These are phyloP conservation scores for Vandiemenella viatica DNA, from an alignment of 2,888 invertebrate species.

Conservation along the genomic window DNA sequence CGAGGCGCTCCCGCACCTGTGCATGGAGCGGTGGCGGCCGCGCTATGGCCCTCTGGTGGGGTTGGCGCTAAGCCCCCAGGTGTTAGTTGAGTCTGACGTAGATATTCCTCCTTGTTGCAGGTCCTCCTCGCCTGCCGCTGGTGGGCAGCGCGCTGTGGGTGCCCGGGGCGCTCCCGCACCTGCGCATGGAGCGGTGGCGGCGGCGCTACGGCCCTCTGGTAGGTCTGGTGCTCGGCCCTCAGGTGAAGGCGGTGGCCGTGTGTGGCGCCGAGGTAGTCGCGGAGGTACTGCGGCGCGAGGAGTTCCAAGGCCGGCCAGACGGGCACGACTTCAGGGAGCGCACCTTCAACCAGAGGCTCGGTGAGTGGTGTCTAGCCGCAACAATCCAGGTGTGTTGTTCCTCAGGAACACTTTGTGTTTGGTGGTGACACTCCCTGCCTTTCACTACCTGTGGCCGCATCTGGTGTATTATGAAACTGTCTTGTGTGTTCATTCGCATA, in stretches of 20 bases:
- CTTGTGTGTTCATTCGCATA: too few relatives aligned
- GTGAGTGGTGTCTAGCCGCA: too few relatives aligned
- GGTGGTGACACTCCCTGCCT: too few relatives aligned
- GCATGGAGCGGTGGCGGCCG: conserved; percentile 12
- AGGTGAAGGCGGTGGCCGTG: conserved; percentile 11
- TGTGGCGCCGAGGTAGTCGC: conserved; percentile 13
- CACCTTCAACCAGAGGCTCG: conserved; percentile 7
- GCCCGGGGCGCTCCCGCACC: conserved; percentile 11
- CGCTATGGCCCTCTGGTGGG: conserved; percentile 18
- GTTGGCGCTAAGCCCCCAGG: conserved; percentile 10
- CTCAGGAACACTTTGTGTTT: too few relatives aligned
- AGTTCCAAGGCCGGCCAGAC: conserved; percentile 16
- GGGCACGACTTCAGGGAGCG: conserved; percentile 1
- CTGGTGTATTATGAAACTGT: too few relatives aligned
- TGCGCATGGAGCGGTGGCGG: conserved; percentile 13
- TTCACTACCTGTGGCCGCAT: too few relatives aligned
- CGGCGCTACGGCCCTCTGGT: conserved; percentile 16
- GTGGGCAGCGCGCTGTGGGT: conserved; percentile 16
- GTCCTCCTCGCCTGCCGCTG: conserved; percentile 17
- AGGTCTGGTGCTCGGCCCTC: conserved; percentile 14
- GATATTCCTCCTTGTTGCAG: too few relatives aligned
- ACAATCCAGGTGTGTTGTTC: too few relatives aligned
- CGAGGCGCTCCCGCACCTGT: conserved; percentile 12
- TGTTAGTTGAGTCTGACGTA: too few relatives aligned
- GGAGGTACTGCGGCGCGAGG: conserved; percentile 15